Evolutionary conservation across 1,140 invertebrate genomes (phyloP).

Genomic region (Bilobella aurantiaca): DNA sequence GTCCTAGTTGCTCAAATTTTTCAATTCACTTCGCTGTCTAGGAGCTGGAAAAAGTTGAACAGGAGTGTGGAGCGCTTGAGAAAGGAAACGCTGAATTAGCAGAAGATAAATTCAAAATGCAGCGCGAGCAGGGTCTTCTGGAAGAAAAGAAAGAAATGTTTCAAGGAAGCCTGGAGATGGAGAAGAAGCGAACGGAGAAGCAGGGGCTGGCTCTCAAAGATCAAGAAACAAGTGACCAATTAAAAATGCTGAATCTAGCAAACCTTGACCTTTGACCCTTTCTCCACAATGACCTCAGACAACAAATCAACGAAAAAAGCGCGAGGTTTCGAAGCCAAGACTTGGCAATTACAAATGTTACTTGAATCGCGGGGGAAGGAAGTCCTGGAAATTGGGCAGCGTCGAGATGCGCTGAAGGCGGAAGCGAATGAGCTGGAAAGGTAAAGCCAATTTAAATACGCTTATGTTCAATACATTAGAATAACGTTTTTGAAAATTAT

Average conservation of each 20-base stretch:
- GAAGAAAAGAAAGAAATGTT: conserved; percentile 17
- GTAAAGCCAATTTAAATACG: neutral
- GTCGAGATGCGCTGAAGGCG: neutral
- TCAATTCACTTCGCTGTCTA: neutral
- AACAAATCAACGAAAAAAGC: neutral
- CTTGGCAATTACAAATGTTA: neutral
- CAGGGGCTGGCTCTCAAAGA: neutral
- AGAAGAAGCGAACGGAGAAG: conserved; percentile 14
- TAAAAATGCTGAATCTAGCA: neutral
- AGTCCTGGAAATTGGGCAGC: neutral
- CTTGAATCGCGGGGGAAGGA: neutral
- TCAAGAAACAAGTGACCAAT: conserved; percentile 5
- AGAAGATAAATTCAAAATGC: conserved; percentile 11
- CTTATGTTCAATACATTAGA: neutral
- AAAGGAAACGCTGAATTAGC: conserved; percentile 4
- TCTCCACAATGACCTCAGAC: neutral
- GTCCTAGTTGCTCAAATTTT: neutral
- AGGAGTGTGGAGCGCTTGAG: conserved; percentile 9
- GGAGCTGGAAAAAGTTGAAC: conserved; percentile 19
- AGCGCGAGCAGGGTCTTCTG: neutral
- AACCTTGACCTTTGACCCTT: too few species aligned
- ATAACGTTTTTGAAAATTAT: neutral
- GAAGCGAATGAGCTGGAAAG: neutral
- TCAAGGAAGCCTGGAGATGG: neutral
- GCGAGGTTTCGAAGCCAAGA: neutral